phyloP scores from a whole-genome alignment of 1,140 invertebrate genomes.

The Vanessa tameamea region DNA sequence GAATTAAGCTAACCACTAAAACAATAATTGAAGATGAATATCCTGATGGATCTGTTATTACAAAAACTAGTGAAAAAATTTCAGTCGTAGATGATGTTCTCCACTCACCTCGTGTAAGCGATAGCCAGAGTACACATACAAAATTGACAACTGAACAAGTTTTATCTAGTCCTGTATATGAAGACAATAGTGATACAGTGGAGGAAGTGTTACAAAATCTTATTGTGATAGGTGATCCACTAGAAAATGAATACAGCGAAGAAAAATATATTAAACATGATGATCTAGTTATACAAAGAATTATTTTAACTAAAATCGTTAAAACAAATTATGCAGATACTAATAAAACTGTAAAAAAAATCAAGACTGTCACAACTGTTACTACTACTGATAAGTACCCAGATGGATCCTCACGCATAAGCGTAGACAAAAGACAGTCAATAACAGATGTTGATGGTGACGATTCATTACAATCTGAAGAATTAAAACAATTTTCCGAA shows the following conservation, averaged over 20 bases:
- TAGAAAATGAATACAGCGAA: slow-evolving; percentile 55
- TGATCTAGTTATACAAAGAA: slow-evolving; percentile 55
- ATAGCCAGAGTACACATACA: background rate
- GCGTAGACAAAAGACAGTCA: slow-evolving; percentile 57
- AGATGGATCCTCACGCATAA: slow-evolving; percentile 62
- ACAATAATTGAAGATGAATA: slow-evolving; percentile 70
- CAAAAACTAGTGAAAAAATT: slow-evolving; percentile 67
- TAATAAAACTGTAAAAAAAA: slow-evolving; percentile 50
- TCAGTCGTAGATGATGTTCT: slow-evolving; percentile 50
- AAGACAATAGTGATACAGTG: slow-evolving; percentile 29
- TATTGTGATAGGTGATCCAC: slow-evolving; percentile 46
- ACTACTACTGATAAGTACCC: slow-evolving; percentile 67
- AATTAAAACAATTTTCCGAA: slow-evolving; percentile 47
- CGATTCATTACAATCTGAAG: slow-evolving; percentile 37
- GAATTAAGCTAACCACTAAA: slow-evolving; percentile 66
- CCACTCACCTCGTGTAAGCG: background rate
- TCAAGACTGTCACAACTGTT: slow-evolving; percentile 60
- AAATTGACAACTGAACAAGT: background rate
- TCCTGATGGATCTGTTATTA: slow-evolving; percentile 71
- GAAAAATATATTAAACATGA: slow-evolving; percentile 56
- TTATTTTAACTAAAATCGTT: slow-evolving; percentile 53
- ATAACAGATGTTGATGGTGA: slow-evolving; percentile 53
- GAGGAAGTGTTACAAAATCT: slow-evolving; percentile 49
- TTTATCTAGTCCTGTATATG: background rate
- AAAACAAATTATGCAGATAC: slow-evolving; percentile 59